Percentiles rank a stretch among this genome's conserved stretches.
phyloP scores from a whole-genome alignment of 2,888 invertebrate species.

The Electrophaes corylata region DNA sequence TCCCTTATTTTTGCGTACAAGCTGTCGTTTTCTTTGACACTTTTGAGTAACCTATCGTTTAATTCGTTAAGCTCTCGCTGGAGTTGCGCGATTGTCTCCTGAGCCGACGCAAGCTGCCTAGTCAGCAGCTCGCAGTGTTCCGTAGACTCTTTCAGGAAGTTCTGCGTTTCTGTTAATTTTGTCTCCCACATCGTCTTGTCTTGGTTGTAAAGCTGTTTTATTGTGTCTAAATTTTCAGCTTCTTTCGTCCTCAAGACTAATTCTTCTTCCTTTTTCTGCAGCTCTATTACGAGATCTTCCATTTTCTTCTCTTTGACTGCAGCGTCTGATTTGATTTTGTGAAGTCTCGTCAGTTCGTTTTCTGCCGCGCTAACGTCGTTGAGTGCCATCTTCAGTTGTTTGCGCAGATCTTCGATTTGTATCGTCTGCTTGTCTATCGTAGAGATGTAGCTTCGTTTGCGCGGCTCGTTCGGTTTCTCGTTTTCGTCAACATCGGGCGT shows the following conservation, averaged over 20 bases:
- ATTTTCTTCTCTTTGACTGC: conserved; percentile 89
- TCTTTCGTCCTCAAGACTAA: conserved; percentile 88
- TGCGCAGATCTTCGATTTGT: conserved; percentile 88
- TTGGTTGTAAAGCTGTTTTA: conserved; percentile 85
- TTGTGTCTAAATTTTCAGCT: conserved; percentile 86
- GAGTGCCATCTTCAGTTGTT: conserved; percentile 86
- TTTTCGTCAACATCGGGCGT: conserved; percentile 70
- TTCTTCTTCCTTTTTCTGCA: conserved; percentile 91
- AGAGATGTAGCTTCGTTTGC: conserved; percentile 81
- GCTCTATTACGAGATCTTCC: conserved; percentile 89
- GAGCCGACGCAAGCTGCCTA: conserved; percentile 86
- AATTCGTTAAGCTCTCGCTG: conserved; percentile 87
- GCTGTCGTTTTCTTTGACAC: conserved; percentile 90
- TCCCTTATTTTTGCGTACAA: conserved; percentile 89
- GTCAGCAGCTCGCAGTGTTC: conserved; percentile 87
- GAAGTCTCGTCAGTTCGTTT: conserved; percentile 88
- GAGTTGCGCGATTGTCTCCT: conserved; percentile 86
- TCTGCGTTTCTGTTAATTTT: conserved; percentile 87
- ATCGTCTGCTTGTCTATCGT: conserved; percentile 87
- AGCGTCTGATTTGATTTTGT: conserved; percentile 88
- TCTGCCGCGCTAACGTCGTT: conserved; percentile 87
- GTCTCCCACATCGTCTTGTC: conserved; percentile 88
- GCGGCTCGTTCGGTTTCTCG: conserved; percentile 75
- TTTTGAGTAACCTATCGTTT: conserved; percentile 87
- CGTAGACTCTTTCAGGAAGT: conserved; percentile 87